These are phyloP conservation scores for Himalopsyche anomala DNA, from an alignment of 2,888 invertebrate genomes.

Conservation along the genomic window DNA sequence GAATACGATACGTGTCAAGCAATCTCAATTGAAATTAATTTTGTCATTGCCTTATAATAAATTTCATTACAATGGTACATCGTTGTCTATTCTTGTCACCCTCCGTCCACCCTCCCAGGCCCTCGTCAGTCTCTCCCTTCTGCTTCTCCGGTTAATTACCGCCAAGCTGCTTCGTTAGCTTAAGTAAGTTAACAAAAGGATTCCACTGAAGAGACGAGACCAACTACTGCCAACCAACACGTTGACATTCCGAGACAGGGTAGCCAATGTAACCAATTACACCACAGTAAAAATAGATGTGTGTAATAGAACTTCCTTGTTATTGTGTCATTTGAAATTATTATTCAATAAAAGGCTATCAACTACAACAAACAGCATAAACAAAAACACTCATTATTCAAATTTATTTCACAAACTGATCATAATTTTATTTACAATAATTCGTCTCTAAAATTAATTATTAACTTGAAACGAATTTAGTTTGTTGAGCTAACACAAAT, in stretches of 20 bases:
- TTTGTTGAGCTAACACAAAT: too few relatives aligned
- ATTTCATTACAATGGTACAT: conserved; percentile 42
- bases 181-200: conserved; percentile 64
- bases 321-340: not conserved
- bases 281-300: conserved; percentile 19
- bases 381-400: too few relatives aligned
- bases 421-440: too few relatives aligned
- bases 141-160: conserved; percentile 60
- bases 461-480: too few relatives aligned
- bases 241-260: conserved; percentile 25
- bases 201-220: conserved; percentile 51
- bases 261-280: conserved; percentile 11
- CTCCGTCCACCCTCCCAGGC: not conserved
- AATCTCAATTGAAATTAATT: conserved; percentile 37
- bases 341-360: too few relatives aligned
- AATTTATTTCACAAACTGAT: too few relatives aligned
- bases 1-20: conserved; percentile 38
- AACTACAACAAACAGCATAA: too few relatives aligned
- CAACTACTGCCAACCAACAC: conserved; percentile 31
- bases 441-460: too few relatives aligned
- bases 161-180: conserved; percentile 63
- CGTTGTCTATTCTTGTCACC: conserved; percentile 40
- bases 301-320: not conserved
- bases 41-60: conserved; percentile 34
- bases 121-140: conserved; percentile 5